Conservation (phyloP, 2,888 invertebrate species). For the Beris chalybata region DNA sequence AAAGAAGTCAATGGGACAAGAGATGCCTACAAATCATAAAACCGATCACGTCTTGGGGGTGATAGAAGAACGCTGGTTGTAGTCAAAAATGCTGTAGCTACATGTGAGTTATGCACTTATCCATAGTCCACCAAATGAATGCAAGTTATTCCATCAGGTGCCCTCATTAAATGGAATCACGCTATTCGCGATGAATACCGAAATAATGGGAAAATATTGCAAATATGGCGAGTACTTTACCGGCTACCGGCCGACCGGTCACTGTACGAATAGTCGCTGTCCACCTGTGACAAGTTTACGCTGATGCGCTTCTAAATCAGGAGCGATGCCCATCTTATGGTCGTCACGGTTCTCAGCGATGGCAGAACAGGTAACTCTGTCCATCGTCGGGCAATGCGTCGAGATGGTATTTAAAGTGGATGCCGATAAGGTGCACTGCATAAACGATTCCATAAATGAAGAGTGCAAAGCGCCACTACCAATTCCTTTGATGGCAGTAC, state of each 20-base stretch:
- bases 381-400: too few species aligned
- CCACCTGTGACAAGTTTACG: conserved; percentile 28
- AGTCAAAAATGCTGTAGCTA: too few species aligned
- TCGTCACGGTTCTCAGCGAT: neutral
- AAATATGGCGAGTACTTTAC: conserved; percentile 27
- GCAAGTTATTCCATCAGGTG: conserved; percentile 19
- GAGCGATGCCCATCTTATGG: conserved; percentile 30
- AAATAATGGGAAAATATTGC: conserved; percentile 38
- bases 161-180: conserved; percentile 22
- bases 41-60: too few species aligned
- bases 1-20: too few species aligned
- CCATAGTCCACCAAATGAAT: conserved; percentile 1
- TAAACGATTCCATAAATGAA: conserved; percentile 33
- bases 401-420: conserved; percentile 27
- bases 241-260: neutral
- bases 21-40: too few species aligned
- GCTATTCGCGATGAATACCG: conserved; percentile 29
- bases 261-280: conserved; percentile 2
- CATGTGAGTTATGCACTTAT: too few species aligned
- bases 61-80: too few species aligned
- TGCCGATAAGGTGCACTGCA: conserved; percentile 21
- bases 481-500: conserved; percentile 31
- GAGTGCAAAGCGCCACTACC: conserved; percentile 35
- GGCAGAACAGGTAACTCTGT: conserved; percentile 1
- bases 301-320: conserved; percentile 30